Evolutionary conservation across 2,888 invertebrate species (phyloP).

Genomic region (Microctonus aethiopoides): DNA sequence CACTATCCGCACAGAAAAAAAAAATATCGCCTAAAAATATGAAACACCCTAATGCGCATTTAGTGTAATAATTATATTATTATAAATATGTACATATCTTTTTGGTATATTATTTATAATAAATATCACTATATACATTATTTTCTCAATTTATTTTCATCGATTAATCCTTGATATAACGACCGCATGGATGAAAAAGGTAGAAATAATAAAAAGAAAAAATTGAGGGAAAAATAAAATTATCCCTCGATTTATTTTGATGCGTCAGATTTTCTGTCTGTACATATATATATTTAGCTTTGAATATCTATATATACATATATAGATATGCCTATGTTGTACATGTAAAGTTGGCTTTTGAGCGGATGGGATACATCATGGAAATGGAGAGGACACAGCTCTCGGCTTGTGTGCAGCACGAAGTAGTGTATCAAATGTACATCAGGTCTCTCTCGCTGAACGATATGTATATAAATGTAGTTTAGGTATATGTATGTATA

Average conservation of each 20-base stretch:
- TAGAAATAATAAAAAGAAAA: not conserved
- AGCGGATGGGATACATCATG: constrained; percentile 4
- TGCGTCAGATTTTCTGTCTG: not conserved
- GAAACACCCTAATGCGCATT: too few species aligned
- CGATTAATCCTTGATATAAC: too few species aligned
- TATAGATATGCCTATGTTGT: not conserved
- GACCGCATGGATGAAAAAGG: not conserved
- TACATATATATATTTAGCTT: too few species aligned
- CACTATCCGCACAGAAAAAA: too few species aligned
- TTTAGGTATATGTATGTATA: constrained; percentile 50
- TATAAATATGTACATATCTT: too few species aligned
- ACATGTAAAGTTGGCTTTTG: not conserved
- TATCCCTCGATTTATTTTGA: not conserved
- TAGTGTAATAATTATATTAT: too few species aligned
- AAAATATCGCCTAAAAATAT: too few species aligned
- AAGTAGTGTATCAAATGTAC: constrained; percentile 58
- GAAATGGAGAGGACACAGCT: constrained; percentile 12
- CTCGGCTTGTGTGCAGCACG: constrained; percentile 17
- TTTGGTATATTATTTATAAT: too few species aligned
- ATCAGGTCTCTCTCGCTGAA: constrained; percentile 45
- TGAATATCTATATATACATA: too few species aligned
- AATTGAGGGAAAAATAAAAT: not conserved
- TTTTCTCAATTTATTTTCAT: too few species aligned
- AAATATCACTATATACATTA: too few species aligned
- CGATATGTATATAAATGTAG: not conserved